Base-by-base conservation (phyloP, 1,140 invertebrate genomes). In the Ceratitis capitata region DNA sequence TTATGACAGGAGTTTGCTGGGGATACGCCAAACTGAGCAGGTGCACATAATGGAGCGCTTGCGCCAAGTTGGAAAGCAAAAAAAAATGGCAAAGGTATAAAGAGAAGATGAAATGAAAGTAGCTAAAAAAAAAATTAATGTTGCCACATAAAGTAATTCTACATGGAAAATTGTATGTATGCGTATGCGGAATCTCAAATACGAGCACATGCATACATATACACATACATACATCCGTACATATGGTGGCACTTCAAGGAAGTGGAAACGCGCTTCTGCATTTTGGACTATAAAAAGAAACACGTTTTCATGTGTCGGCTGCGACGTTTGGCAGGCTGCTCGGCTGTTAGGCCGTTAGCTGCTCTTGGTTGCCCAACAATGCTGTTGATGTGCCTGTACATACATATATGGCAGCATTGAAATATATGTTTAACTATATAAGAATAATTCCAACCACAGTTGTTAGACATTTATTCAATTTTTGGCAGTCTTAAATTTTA, bases 201-300 rank as follows among this genome's bases (percentile, higher is more conserved):
- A 47, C 32, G 19, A 4, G 42, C 42, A 39, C 69, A 74, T 2
- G 42, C 69, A 32, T 58, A 6, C 23, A 6, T 58, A 4, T 26
- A 26, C 23, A 10, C 5, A n/a, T 64, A 19, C 23, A 39, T 45
- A 39, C 9, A 39, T 35, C n/a, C 45, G 39, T 39, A 78, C 32
- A 61, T 56, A n/a, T 23, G 56, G 16, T 64, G 83, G 83, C 58
- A 84, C 83, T 56, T 84, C 58, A 78, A 45, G 69, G 69, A 78
- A 78, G 69, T 78, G 69, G 69, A 78, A 78, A 45, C 39, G 69
- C 26, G 69, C 26, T 78, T 78, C 69, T 78, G 39, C 39, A 78
- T 78, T 78, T 78, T 78, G 42, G n/a, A 39, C 69, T 78, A 78
- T 78, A 78, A 78, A 78, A 78, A 78, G 69, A 78, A 78, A 78